A percentile compares a stretch with the other conserved stretches of the same genome.
Evolutionary conservation across 23 tunicate genomes (phyloP).

Genomic region (Botrylloides violaceus): DNA sequence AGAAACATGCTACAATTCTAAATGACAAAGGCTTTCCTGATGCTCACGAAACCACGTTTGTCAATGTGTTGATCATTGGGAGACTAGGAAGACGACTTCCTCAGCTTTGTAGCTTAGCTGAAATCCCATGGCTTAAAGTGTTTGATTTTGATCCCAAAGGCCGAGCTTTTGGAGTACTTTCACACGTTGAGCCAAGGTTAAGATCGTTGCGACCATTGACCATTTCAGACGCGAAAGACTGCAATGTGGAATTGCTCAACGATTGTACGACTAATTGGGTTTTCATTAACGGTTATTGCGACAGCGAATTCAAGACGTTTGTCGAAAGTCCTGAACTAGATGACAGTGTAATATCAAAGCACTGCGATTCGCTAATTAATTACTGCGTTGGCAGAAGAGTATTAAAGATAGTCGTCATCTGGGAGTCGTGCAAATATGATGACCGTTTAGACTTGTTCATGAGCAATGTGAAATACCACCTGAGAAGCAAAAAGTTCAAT

Average conservation of each 20-base stretch:
- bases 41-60: background rate
- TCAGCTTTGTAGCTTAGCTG: slow-evolving; percentile 12
- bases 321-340: background rate
- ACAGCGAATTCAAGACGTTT: background rate
- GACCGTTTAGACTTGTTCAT: background rate
- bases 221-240: slow-evolving; percentile 1
- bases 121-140: slow-evolving; percentile 62
- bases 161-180: slow-evolving; percentile 18
- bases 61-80: background rate
- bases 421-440: background rate
- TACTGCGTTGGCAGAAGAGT: background rate
- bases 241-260: background rate
- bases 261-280: slow-evolving; percentile 18
- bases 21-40: background rate
- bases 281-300: slow-evolving; percentile 25
- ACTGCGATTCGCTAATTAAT: background rate
- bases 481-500: background rate
- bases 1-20: background rate
- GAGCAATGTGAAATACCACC: background rate
- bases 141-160: slow-evolving; percentile 55
- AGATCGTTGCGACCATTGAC: background rate
- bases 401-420: background rate
- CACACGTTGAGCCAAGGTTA: slow-evolving; percentile 2
- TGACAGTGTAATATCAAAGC: background rate
- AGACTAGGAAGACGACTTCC: background rate